Evolutionary conservation across 2,797 vertebrate genomes (phyloP), one percentile per base, ranked within the genome.

Genomic region (Melanogrammus aeglefinus): DNA sequence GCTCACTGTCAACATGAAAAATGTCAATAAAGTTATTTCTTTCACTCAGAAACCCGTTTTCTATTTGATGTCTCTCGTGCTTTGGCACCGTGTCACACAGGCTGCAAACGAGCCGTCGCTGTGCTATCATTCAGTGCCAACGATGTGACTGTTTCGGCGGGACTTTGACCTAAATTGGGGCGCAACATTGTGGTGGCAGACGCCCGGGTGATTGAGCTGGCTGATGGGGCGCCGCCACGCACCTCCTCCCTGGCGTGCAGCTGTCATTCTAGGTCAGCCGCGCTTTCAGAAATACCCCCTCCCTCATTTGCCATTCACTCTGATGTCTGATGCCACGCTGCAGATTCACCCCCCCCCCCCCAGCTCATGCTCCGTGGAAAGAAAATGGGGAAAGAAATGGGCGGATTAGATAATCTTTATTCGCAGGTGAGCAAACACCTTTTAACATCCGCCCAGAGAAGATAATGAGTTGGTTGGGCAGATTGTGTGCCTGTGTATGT

Each of bases 381-480:
- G 74, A 73, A 57, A 77, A 75, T 76, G 72, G 81, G 76, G 79
- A 80, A 85, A 86, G 86, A 18, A 36, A 77, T 76, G 6, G 76
- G 78, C 6, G 63, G 74, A 86, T 80, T 81, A 87, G 85, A 86
- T 90, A 85, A 91, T 91, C 86, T 89, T 41, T 14, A 73, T 79
- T 86, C 31, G 51, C 86, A 91, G 85, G 87, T 89, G 86, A 86
- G 86, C 86, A 88, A 86, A 90, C 84, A 89, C 86, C 89, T 88
- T 90, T 91, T 85, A 91, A 89, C 88, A 90, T 85, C 79, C 76
- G 24, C 82, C 83, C 86, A 83, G 82, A 83, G 83, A 79, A 82
- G 87, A 89, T 89, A 91, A 91, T 90, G 85, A 90, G 84, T 82
- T 76, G 76, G 83, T 86, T 69, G 27, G 18, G 78, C 76, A 69